These are phyloP conservation scores for Anthoscopus minutus DNA, from an alignment of 2,113 vertebrate genomes.

Conservation along the genomic window DNA sequence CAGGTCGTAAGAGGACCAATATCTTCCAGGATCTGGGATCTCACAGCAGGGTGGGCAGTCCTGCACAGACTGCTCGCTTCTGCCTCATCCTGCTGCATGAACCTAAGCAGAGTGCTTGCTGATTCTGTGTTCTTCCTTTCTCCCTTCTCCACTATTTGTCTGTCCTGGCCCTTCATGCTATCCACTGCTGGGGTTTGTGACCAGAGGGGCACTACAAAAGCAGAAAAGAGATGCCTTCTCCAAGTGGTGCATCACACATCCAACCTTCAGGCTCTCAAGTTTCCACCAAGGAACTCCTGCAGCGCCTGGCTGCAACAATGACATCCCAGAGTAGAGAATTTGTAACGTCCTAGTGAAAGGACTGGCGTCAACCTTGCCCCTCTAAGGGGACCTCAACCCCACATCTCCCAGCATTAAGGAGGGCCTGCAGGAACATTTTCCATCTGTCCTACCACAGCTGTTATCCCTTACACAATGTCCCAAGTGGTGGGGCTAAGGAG, in stretches of 20 bases:
- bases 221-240: not conserved
- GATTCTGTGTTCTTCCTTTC: not conserved
- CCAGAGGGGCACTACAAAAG: not conserved
- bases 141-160: not conserved
- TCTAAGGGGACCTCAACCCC: not conserved
- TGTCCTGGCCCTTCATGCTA: not conserved
- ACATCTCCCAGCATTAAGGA: not conserved
- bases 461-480: not conserved
- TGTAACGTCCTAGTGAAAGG: not conserved
- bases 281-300: not conserved
- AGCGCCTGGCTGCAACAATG: not conserved
- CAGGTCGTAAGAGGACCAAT: not conserved
- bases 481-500: rapidly evolving
- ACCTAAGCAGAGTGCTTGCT: not conserved
- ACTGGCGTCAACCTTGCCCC: rapidly evolving
- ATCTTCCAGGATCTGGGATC: not conserved
- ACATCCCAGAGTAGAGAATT: not conserved
- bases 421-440: not conserved
- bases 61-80: not conserved
- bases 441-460: not conserved
- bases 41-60: not conserved
- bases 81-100: not conserved
- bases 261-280: not conserved
- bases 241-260: not conserved
- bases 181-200: not conserved